Evolutionary conservation across 1,140 invertebrate genomes (phyloP).

Genomic region (Hyles euphorbiae): DNA sequence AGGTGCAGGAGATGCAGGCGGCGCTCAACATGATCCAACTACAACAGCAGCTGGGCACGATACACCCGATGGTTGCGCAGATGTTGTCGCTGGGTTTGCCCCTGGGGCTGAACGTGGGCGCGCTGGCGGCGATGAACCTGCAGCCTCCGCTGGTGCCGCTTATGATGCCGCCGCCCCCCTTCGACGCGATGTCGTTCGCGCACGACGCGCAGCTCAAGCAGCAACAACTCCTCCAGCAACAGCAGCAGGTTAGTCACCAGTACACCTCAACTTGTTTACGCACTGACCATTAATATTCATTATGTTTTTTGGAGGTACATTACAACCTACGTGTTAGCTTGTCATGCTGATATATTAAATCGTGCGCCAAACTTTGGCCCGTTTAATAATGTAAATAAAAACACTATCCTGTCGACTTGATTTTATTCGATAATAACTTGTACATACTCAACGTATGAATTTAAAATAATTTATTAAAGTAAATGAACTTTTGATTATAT

Average conservation of each 20-base stretch:
- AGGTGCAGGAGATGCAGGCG: constrained; percentile 90
- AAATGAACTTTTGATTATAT: constrained; percentile 9
- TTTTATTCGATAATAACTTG: no score
- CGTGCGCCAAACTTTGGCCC: no score
- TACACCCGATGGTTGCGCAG: constrained; percentile 83
- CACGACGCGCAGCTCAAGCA: constrained; percentile 80
- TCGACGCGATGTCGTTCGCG: constrained; percentile 77
- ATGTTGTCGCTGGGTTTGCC: constrained; percentile 87
- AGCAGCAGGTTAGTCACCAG: constrained; percentile 81
- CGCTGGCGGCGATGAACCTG: constrained; percentile 90
- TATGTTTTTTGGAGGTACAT: no score
- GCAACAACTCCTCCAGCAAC: constrained; percentile 81
- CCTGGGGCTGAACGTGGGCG: constrained; percentile 88
- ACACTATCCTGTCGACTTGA: no score
- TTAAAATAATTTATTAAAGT: constrained; percentile 5
- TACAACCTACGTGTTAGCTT: no score
- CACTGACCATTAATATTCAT: not conserved
- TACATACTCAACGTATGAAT: no score
- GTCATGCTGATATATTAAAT: no score
- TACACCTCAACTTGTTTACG: not conserved
- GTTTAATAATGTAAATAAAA: not conserved
- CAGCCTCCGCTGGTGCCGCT: constrained; percentile 91
- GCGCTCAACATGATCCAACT: constrained; percentile 92
- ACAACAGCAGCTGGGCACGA: constrained; percentile 86
- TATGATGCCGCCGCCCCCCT: constrained; percentile 90